Percentiles rank a stretch among this genome's conserved stretches.
These are phyloP conservation scores for Cheilinus undulatus DNA, from an alignment of 2,113 vertebrate species.

Conservation along the genomic window DNA sequence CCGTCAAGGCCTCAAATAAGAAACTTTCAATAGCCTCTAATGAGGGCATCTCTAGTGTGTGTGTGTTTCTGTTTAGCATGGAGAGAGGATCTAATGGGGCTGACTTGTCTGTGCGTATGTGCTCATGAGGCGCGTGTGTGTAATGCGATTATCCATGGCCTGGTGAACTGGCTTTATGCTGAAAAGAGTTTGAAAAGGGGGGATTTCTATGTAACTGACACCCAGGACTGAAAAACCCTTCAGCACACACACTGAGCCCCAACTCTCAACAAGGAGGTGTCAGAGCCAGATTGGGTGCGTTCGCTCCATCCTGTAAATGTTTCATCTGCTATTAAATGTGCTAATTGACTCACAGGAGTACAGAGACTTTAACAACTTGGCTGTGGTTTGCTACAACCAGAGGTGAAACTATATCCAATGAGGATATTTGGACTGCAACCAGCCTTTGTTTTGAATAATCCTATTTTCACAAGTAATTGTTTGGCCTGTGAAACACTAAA, in stretches of 20 bases:
- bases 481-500: neutral
- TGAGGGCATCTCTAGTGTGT: conserved; percentile 17
- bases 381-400: neutral
- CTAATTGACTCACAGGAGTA: conserved; percentile 4
- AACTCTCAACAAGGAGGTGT: neutral
- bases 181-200: conserved; percentile 61
- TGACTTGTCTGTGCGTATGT: conserved; percentile 42
- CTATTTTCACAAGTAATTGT: neutral
- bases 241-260: neutral
- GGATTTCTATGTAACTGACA: conserved; percentile 78
- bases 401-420: neutral
- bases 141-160: conserved; percentile 78
- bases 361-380: neutral
- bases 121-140: conserved; percentile 41
- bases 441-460: neutral
- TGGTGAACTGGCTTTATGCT: conserved; percentile 69
- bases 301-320: conserved; percentile 7
- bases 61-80: conserved; percentile 12
- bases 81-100: conserved; percentile 33
- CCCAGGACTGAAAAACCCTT: conserved; percentile 52
- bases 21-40: conserved; percentile 26
- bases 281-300: neutral
- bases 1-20: conserved; percentile 36
- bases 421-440: neutral
- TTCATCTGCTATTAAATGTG: neutral